phyloP scores from a whole-genome alignment of 2,113 vertebrate genomes.

The Struthidea cinerea region DNA sequence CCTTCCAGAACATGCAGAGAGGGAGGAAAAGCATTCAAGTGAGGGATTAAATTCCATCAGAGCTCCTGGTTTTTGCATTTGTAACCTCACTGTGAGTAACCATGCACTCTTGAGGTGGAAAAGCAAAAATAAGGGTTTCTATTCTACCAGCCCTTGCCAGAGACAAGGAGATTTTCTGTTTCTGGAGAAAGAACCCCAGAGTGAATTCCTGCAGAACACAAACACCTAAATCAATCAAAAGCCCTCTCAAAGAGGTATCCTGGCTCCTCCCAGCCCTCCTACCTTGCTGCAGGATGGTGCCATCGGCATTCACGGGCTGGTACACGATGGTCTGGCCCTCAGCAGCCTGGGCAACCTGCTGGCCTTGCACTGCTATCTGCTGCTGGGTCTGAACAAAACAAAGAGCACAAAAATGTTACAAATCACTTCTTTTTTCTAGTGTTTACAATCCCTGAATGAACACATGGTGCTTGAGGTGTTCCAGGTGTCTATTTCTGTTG shows the following conservation, averaged over 20 bases:
- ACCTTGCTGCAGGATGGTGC: slow-evolving; percentile 97
- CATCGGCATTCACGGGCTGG: slow-evolving; percentile 96
- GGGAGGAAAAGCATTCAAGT: not conserved
- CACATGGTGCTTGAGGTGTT: not conserved
- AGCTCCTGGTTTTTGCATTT: not conserved
- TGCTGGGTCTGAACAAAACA: slow-evolving; percentile 81
- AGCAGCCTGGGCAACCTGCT: slow-evolving; percentile 95
- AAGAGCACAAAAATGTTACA: not conserved
- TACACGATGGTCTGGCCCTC: slow-evolving; percentile 99
- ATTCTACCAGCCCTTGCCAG: not conserved
- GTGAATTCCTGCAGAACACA: not conserved
- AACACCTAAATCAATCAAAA: not conserved
- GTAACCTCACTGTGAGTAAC: not conserved
- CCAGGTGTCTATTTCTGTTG: not conserved
- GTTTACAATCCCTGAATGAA: not conserved
- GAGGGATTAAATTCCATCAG: not conserved
- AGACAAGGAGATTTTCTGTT: not conserved
- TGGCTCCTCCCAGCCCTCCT: not conserved
- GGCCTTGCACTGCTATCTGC: slow-evolving; percentile 95
- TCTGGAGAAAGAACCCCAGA: not conserved
- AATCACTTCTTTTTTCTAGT: not conserved
- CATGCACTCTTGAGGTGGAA: accelerated
- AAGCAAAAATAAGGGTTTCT: not conserved
- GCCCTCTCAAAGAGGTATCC: not conserved
- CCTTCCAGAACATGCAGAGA: not conserved